These are phyloP conservation scores for Eolophus roseicapilla DNA, from an alignment of 2,113 vertebrate species.

Conservation along the genomic window DNA sequence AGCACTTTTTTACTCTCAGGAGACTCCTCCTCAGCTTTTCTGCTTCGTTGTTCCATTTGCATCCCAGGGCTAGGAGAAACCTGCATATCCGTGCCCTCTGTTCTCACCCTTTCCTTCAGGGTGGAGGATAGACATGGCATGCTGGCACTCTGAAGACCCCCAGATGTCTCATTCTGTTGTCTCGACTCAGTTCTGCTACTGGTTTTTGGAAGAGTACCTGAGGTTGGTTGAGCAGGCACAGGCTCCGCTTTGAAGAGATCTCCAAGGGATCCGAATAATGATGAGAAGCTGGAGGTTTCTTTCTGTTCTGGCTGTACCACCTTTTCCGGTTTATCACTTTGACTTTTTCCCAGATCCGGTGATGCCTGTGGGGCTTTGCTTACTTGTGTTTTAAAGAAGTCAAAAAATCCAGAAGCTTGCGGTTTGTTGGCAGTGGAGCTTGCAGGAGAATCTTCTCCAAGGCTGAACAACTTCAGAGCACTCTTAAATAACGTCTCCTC, in stretches of 20 bases:
- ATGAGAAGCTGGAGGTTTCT: constrained; percentile 76
- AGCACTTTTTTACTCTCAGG: background rate
- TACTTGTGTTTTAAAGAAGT: constrained; percentile 84
- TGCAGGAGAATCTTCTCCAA: constrained; percentile 59
- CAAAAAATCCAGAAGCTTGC: constrained; percentile 79
- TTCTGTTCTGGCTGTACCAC: constrained; percentile 67
- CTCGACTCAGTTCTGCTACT: background rate
- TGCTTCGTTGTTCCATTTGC: background rate
- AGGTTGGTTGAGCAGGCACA: constrained; percentile 59
- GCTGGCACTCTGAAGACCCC: background rate
- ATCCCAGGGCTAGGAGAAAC: background rate
- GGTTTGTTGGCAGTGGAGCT: constrained; percentile 69
- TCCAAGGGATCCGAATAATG: constrained; percentile 84
- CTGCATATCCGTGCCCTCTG: background rate
- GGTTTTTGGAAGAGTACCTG: constrained; percentile 18
- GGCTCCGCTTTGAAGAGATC: constrained; percentile 82
- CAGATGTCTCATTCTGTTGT: background rate
- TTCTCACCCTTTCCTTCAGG: background rate
- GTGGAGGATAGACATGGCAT: background rate
- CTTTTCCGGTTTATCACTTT: constrained; percentile 55
- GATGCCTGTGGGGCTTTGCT: constrained; percentile 66
- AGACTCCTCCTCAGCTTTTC: background rate
- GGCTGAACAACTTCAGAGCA: constrained; percentile 68
- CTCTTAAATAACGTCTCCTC: constrained; percentile 73
- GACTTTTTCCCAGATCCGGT: constrained; percentile 44